Base-by-base conservation (phyloP, 2,888 invertebrate species). In the Galeopsomyia nigrocyanea region DNA sequence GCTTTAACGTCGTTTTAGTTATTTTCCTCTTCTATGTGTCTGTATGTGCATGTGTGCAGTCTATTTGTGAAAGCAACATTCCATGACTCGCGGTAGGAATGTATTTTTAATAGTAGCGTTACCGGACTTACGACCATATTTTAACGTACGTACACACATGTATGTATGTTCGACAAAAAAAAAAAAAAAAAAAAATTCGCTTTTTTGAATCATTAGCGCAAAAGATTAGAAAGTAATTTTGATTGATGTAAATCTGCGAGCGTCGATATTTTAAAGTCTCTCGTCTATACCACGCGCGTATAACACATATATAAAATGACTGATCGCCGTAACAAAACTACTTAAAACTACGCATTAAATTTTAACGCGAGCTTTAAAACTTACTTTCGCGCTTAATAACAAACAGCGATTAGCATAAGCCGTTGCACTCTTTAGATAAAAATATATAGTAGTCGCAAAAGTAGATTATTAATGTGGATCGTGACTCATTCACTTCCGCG, bases 401-500 rank as follows among this genome's bases (percentile, higher is more conserved):
- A 21, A 6, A 47, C 22, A 19, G 6, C 13, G 10, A 63, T 63
- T 56, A 50, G 58, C 58, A 51, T 53, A 70, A 57, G 46, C 46
- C 16, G 16, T 50, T 13, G 47, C 26, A 6, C 26, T 47, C 47
- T 47, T 31, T 31, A n/a, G n/a, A 17, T 16, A 46, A 3, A 56
- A 21, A 21, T 16, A 55, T 31, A 55, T 19, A 26, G 13, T 9
- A 6, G 6, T 56, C 19, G 47, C 46, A 60, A 60, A 53, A 63
- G 26, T 53, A 53, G 39, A 22, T 68, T 68, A 73, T 68, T 68
- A 73, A 73, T 65, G 68, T 64, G 51, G 50, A 60, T 64, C 65
- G 61, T 73, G 73, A 73, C 73, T 73, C 73, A 64, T 73, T 6
- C 61, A 53, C 53, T 53, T 53, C 53, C 53, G 53, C 47, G 55